phyloP scores from a whole-genome alignment of 2,888 invertebrate genomes.

The Zelleria hepariella region DNA sequence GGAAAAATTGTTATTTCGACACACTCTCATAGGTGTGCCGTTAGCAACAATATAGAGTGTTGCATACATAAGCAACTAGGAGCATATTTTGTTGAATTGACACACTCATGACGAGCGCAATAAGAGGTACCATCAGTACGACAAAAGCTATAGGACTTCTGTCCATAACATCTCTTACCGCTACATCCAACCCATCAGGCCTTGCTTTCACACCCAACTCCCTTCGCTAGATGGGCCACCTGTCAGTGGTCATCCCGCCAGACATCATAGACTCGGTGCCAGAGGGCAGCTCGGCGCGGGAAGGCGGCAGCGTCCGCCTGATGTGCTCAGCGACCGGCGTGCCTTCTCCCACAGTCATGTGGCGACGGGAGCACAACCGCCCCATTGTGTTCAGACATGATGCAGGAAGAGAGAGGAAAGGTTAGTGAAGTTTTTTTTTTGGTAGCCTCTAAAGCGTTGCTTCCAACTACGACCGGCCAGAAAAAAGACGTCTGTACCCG shows the following conservation, averaged over 20 bases:
- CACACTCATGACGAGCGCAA: no score
- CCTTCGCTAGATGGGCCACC: conserved; percentile 80
- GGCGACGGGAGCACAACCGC: conserved; percentile 84
- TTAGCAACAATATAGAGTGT: not conserved
- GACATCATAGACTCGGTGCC: conserved; percentile 86
- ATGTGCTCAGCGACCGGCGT: conserved; percentile 86
- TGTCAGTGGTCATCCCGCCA: conserved; percentile 90
- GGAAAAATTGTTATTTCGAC: no score
- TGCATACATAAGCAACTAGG: not conserved
- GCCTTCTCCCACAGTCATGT: conserved; percentile 83
- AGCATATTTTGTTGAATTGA: not conserved
- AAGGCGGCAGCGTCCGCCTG: conserved; percentile 83
- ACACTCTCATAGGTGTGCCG: no score
- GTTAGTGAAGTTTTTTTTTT: conserved; percentile 59
- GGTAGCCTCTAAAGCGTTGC: no score
- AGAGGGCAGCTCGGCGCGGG: conserved; percentile 82
- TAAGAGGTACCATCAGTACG: not conserved
- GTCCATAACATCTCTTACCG: not conserved
- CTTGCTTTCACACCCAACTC: not conserved
- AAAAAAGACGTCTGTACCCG: no score
- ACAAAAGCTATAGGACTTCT: not conserved
- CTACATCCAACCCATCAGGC: no score
- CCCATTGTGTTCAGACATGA: conserved; percentile 84
- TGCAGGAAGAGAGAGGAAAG: conserved; percentile 79
- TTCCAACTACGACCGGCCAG: no score